These are phyloP conservation scores for Zalophus californianus DNA, from an alignment of 2,797 vertebrate species.

Conservation along the genomic window DNA sequence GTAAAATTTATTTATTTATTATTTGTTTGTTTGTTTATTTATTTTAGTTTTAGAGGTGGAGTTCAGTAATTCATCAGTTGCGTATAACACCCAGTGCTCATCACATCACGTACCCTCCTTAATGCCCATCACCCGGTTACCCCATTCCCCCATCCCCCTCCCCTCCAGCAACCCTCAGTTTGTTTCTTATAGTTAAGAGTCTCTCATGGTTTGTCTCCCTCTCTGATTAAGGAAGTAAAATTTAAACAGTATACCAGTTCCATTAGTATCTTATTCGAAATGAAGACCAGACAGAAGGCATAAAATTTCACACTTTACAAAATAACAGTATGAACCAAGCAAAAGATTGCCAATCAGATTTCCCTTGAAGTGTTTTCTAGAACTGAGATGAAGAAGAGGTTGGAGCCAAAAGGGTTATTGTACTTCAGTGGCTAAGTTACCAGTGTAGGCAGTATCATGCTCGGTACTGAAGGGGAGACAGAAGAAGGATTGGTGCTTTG, in stretches of 20 bases:
- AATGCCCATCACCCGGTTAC: not conserved
- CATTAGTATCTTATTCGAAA: not conserved
- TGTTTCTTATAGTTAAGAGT: not conserved
- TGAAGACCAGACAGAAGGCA: not conserved
- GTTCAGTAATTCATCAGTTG: not conserved
- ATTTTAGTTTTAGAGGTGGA: not conserved
- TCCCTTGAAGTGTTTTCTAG: constrained; percentile 30
- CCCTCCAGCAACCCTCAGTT: not conserved
- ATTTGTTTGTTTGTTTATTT: not conserved
- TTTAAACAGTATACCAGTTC: constrained; percentile 27
- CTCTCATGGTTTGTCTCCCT: not conserved
- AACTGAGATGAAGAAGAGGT: constrained; percentile 48
- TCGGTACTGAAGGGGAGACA: not conserved
- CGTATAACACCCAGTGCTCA: not conserved
- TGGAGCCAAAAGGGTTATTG: not conserved
- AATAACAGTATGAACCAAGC: not conserved
- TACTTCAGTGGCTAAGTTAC: not conserved
- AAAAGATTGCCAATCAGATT: constrained; percentile 22
- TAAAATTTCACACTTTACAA: constrained; percentile 9
- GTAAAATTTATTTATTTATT: not conserved
- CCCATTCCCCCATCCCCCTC: not conserved
- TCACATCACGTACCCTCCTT: not conserved
- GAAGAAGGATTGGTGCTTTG: constrained; percentile 3
- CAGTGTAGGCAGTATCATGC: not conserved
- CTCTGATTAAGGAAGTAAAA: constrained; percentile 4